phyloP scores from a whole-genome alignment of 2,888 invertebrate species.

The Cheiracanthium punctorium region DNA sequence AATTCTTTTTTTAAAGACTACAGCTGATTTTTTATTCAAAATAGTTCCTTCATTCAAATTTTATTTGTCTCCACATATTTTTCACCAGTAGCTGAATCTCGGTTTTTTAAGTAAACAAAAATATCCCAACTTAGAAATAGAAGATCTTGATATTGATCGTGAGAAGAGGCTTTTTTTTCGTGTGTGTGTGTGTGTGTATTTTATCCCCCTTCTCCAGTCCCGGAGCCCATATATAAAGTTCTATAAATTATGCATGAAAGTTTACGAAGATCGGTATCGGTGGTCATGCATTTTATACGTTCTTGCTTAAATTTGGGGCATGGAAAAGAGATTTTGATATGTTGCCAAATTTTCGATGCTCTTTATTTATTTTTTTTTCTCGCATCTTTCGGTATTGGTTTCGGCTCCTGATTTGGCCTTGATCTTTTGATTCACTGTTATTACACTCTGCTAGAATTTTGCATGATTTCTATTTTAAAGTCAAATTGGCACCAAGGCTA shows the following conservation, averaged over 20 bases:
- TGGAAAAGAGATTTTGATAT: constrained; percentile 54
- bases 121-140: constrained; percentile 23
- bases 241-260: constrained; percentile 66
- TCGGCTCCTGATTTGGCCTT: constrained; percentile 41
- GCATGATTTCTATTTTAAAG: background rate
- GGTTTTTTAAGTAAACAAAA: constrained; percentile 55
- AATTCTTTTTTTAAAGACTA: background rate
- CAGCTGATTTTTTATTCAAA: constrained; percentile 12
- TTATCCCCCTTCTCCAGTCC: background rate
- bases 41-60: constrained; percentile 12
- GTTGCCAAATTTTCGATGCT: constrained; percentile 65
- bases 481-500: too few species aligned
- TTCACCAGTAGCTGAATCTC: constrained; percentile 53
- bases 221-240: constrained; percentile 9
- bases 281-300: constrained; percentile 64
- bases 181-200: background rate
- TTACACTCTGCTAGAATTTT: background rate
- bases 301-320: constrained; percentile 35
- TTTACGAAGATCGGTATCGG: constrained; percentile 60
- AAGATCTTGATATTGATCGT: constrained; percentile 32
- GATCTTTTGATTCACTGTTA: constrained; percentile 17
- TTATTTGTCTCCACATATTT: constrained; percentile 16
- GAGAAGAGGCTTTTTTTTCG: background rate
- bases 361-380: too few species aligned
- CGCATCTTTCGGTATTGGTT: constrained; percentile 59